Base-by-base conservation (phyloP, 2,888 invertebrate species). In the Luperina testacea region DNA sequence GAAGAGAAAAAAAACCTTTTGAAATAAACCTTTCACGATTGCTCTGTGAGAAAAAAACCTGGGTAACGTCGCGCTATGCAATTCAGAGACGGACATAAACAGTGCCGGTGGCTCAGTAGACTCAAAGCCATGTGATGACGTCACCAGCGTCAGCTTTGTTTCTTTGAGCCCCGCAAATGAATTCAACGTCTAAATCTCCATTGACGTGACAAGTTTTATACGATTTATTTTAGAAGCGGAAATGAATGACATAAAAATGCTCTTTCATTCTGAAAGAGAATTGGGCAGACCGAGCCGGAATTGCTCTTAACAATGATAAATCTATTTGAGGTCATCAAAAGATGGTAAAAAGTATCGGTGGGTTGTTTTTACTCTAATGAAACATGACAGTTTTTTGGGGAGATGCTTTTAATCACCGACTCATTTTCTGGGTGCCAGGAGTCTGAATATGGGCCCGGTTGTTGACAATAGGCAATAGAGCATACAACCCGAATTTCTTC, bases 101-200 rank as follows among this genome's bases (percentile, higher is more conserved):
- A 82, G 79, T 84, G 82, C 64, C 64, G 75, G 77, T 78, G 65
- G 77, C 75, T 84, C 63, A 45, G 78, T 74, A 69, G 70, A 73
- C 82, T 89, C 85, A 90, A 91, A 89, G 90, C 87, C 59, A 69
- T 71, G 78, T 67, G 81, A 82, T 84, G 85, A 82, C 81, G 86
- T 70, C 81, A 84, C 13, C 17, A 72, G 42, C 61, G 42, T 82
- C 75, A 77, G 86, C 87, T 91, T 89, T 89, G 89, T 90, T 88
- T 90, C 90, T 91, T 90, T 91, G 88, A 89, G 80, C 72, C 78
- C 77, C 77, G 82, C 86, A 90, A 90, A 90, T 90, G 90, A 88
- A 91, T 90, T 89, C 87, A 78, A 83, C 88, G 83, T 88, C 87
- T 87, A 89, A 89, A 87, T 89, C 83, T 87, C 83, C 82, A 87